Evolutionary conservation across 2,113 vertebrate genomes (phyloP).

Genomic region (Rostratula benghalensis): DNA sequence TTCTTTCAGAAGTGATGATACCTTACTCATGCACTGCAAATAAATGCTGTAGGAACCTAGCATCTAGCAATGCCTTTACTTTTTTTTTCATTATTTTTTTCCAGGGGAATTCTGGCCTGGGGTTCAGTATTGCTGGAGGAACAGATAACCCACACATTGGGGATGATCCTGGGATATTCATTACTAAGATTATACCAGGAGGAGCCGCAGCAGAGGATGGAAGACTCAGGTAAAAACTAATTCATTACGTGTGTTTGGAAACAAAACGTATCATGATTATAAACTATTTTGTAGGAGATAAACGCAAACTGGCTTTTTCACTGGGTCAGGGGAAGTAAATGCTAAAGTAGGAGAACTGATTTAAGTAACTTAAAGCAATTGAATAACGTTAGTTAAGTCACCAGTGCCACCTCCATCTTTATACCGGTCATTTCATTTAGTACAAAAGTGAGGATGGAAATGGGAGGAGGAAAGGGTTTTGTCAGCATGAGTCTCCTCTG

Average conservation of each 20-base stretch:
- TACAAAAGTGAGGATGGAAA: neutral
- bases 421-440: neutral
- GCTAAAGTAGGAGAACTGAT: neutral
- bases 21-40: neutral
- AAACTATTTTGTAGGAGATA: neutral
- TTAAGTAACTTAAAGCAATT: neutral
- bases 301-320: neutral
- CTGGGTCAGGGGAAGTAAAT: neutral
- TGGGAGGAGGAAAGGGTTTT: neutral
- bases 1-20: constrained; percentile 29
- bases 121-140: constrained; percentile 96
- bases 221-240: constrained; percentile 85
- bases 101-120: constrained; percentile 95
- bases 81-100: constrained; percentile 1
- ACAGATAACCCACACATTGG: constrained; percentile 98
- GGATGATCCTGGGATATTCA: constrained; percentile 97
- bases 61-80: neutral
- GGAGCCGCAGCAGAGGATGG: constrained; percentile 95
- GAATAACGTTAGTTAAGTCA: neutral
- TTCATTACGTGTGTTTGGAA: neutral
- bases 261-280: neutral
- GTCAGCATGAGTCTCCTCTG: neutral
- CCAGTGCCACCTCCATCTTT: neutral
- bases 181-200: constrained; percentile 98
- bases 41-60: constrained; percentile 1